Evolutionary conservation across 1,140 invertebrate species (phyloP).

Genomic region (Nixonia krombeini): DNA sequence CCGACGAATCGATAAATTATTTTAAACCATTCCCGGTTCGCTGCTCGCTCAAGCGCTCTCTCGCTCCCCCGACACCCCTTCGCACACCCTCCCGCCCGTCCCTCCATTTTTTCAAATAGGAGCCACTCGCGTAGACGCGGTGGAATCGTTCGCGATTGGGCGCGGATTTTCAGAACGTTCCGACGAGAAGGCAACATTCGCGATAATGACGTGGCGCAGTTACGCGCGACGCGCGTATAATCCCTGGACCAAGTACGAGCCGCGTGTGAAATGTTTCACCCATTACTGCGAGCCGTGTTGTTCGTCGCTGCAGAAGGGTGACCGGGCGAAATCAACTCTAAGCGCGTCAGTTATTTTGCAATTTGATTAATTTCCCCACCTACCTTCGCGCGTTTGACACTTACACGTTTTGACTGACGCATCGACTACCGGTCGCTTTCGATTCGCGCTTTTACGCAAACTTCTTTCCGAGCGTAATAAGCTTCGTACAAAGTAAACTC

Average conservation of each 20-base stretch:
- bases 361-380: not conserved
- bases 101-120: not conserved
- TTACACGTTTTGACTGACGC: no score
- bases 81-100: no score
- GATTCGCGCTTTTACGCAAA: no score
- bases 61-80: not conserved
- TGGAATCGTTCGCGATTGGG: constrained; percentile 1
- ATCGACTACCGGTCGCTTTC: no score
- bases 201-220: not conserved
- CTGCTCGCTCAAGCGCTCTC: not conserved
- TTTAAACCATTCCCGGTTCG: constrained; percentile 3
- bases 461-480: no score
- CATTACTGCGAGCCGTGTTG: constrained; percentile 6
- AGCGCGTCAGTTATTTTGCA: not conserved
- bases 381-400: no score
- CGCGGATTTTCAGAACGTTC: constrained; percentile 11
- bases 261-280: constrained; percentile 1
- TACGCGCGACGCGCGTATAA: constrained; percentile 2
- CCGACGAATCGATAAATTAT: constrained; percentile 22
- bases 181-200: no score
- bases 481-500: no score
- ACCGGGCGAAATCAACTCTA: constrained; percentile 9
- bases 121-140: not conserved
- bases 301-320: no score
- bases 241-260: constrained; percentile 2